Conservation (phyloP, 2,113 vertebrate species). For the Nothoprocta perdicaria region DNA sequence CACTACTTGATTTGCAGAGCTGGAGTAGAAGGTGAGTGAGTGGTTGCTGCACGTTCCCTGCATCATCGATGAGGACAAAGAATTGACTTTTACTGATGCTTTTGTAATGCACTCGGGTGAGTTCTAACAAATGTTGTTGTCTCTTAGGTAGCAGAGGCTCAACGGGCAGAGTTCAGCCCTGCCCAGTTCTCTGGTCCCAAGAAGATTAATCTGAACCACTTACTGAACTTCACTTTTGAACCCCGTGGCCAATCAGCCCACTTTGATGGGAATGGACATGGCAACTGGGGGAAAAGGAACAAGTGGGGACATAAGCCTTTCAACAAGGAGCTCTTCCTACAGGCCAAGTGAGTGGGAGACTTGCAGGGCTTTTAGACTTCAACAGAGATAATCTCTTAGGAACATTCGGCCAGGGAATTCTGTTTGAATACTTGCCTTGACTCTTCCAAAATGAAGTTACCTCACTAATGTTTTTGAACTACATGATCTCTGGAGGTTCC, state of each 20-base stretch:
- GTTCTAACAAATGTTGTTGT: constrained; percentile 41
- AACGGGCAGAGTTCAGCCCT: constrained; percentile 97
- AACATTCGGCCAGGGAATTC: neutral
- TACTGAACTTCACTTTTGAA: constrained; percentile 98
- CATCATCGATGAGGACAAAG: neutral
- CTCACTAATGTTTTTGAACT: neutral
- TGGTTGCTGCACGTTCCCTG: neutral
- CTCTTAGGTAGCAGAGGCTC: constrained; percentile 94
- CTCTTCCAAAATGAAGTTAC: neutral
- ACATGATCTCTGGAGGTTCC: too few species aligned
- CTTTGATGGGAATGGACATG: constrained; percentile 84
- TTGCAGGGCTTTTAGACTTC: neutral
- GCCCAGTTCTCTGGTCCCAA: constrained; percentile 97
- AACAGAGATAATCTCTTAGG: neutral
- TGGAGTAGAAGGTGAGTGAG: constrained; percentile 38
- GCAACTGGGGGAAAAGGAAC: constrained; percentile 94
- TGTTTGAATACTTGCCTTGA: neutral
- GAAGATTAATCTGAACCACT: constrained; percentile 98
- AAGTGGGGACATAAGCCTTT: constrained; percentile 99
- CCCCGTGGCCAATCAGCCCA: constrained; percentile 89
- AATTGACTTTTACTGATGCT: neutral
- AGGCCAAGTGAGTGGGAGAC: constrained; percentile 92
- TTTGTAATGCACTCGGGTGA: neutral
- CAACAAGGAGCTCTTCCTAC: constrained; percentile 98
- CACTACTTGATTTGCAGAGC: constrained; percentile 17